Evolutionary conservation across 23 tunicate genomes (phyloP).

Genomic region (Styela plicata): DNA sequence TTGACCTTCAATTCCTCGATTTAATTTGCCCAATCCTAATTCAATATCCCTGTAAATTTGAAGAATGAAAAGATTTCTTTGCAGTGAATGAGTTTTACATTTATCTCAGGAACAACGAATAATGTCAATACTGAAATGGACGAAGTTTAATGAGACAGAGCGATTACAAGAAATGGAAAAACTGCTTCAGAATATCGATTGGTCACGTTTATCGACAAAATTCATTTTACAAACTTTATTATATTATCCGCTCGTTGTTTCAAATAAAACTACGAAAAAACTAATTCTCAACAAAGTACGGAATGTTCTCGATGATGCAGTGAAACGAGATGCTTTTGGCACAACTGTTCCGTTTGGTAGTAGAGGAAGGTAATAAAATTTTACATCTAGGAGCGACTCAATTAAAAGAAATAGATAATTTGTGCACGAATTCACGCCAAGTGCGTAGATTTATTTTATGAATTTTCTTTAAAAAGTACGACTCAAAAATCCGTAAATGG

Average conservation of each 20-base stretch:
- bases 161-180: slow-evolving; percentile 7
- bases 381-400: too few relatives aligned
- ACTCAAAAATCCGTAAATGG: too few relatives aligned
- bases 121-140: slow-evolving; percentile 26
- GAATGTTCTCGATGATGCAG: slow-evolving; percentile 9
- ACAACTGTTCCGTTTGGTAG: not conserved
- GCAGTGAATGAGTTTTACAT: too few relatives aligned
- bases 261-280: slow-evolving; percentile 13
- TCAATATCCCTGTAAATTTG: too few relatives aligned
- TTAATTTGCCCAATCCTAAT: too few relatives aligned
- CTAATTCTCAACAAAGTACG: slow-evolving; percentile 11
- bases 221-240: slow-evolving; percentile 19
- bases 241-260: slow-evolving; percentile 7
- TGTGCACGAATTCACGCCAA: too few relatives aligned
- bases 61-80: too few relatives aligned
- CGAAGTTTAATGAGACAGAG: not conserved
- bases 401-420: too few relatives aligned
- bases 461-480: too few relatives aligned
- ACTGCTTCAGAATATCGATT: slow-evolving; percentile 4
- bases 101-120: slow-evolving; percentile 5
- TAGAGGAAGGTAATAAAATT: too few relatives aligned
- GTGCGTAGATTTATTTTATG: too few relatives aligned
- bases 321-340: not conserved
- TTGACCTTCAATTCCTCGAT: too few relatives aligned
- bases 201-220: slow-evolving; percentile 25